Base-by-base conservation (phyloP, 2,113 vertebrate genomes). In the Prionailurus viverrinus region DNA sequence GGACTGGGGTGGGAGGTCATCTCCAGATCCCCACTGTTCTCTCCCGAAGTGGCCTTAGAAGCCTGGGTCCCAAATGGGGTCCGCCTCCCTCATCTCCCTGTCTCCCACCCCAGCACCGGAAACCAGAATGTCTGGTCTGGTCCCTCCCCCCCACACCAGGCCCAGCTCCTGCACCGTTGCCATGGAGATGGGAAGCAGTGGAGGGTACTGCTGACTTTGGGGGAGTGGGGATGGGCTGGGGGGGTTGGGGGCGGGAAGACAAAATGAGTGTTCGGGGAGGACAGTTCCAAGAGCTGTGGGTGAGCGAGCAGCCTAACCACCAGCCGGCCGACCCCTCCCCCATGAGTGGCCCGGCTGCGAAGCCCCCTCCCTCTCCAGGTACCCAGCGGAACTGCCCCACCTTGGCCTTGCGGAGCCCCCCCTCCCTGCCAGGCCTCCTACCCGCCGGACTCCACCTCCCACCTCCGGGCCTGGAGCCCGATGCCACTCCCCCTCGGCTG, bases 111-210 rank as follows among this genome's bases (percentile, higher is more conserved):
- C 91, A 97, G 95, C 96, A 97, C 95, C 84, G 73, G 97, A 98
- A 98, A 94, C 96, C 95, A 97, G 96, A 95, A 97, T 97, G 97
- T 96, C 96, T 98, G 96, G 97, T 96, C 96, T 97, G 97, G 97
- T 97, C 97, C 97, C 97, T 93, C 97, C 95, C 95, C 97, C 97
- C 94, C 68, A 97, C 92, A 92, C 97, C 97, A 98, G 97, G 96
- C 98, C 98, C 89, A 61, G 97, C 96, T 98, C 97, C 97, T 63
- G 95, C 97, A 96, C 96, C 61, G 98, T 98, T 98, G 95, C 97
- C 97, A 98, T 98, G 98, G 98, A 95, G 96, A 98, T 97, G 97
- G 94, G 97, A 98, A 98, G 97, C 98, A 98, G 96, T 93, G 91
- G 93, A 97, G 97, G 97, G 98, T 95, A 97, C 96, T 95, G 97